Evolutionary conservation across 2,797 vertebrate genomes (phyloP).

Genomic region (Poeciliopsis gracilis): DNA sequence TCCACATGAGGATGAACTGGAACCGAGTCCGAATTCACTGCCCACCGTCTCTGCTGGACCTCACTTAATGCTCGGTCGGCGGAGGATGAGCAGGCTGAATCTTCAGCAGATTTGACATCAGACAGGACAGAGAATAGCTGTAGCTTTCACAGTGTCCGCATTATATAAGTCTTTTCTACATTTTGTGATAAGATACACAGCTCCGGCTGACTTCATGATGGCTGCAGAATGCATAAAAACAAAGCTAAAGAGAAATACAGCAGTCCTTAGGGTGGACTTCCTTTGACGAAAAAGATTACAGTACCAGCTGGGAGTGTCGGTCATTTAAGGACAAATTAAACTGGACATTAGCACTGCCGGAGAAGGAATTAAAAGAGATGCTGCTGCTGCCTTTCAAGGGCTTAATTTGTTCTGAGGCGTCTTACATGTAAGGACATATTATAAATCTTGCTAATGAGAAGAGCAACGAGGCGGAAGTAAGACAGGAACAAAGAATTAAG

Average conservation of each 20-base stretch:
- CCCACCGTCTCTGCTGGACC: neutral
- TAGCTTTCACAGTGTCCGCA: neutral
- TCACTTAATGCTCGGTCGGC: neutral
- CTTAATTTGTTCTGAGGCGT: conserved; percentile 60
- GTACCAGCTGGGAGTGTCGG: conserved; percentile 13
- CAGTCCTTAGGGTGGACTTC: conserved; percentile 2
- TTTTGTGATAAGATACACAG: neutral
- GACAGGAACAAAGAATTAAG: neutral
- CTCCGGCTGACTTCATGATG: neutral
- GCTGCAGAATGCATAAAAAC: neutral
- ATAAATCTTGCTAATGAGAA: conserved; percentile 65
- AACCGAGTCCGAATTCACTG: neutral
- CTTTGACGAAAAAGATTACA: conserved; percentile 65
- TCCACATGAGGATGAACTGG: neutral
- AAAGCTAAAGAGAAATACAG: neutral
- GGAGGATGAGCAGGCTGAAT: neutral
- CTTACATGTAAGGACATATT: conserved; percentile 49
- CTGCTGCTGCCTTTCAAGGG: conserved; percentile 24
- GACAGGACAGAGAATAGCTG: neutral
- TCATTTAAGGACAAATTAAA: conserved; percentile 54
- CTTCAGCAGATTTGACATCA: neutral
- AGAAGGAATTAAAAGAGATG: conserved; percentile 51
- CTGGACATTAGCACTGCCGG: conserved; percentile 50
- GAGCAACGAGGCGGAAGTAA: neutral
- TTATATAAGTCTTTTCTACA: neutral